Percentiles rank a stretch among this genome's conserved stretches.
Conservation (phyloP, 2,113 vertebrate genomes). For the Pheucticus melanocephalus region DNA sequence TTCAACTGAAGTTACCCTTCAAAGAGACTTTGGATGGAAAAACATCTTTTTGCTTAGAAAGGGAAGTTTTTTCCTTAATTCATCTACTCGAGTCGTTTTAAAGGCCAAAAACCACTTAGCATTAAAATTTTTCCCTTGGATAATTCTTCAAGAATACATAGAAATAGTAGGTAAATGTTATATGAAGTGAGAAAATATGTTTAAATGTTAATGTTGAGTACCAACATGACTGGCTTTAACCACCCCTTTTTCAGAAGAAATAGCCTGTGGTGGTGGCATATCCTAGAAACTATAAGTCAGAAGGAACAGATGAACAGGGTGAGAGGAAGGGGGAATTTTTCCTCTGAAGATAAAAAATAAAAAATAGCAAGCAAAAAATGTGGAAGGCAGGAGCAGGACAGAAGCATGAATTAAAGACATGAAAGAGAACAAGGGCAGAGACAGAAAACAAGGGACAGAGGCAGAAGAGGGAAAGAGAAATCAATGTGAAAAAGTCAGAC, state of each 20-base stretch:
- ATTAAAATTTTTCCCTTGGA: not conserved
- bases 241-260: not conserved
- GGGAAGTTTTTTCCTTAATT: not conserved
- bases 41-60: not conserved
- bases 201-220: constrained; percentile 31
- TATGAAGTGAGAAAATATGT: not conserved
- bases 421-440: not conserved
- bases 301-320: not conserved
- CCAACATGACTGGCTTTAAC: not conserved
- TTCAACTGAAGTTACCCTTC: not conserved
- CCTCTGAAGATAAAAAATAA: not conserved
- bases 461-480: not conserved
- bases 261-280: not conserved
- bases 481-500: not conserved
- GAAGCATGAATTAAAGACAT: not conserved
- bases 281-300: not conserved
- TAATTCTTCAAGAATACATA: not conserved
- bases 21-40: not conserved
- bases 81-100: not conserved
- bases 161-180: not conserved
- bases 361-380: not conserved
- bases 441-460: not conserved
- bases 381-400: not conserved
- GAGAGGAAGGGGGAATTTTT: not conserved
- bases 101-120: constrained; percentile 2